phyloP scores from a whole-genome alignment of 2,888 invertebrate genomes.

The Sphecodes monilicornis region DNA sequence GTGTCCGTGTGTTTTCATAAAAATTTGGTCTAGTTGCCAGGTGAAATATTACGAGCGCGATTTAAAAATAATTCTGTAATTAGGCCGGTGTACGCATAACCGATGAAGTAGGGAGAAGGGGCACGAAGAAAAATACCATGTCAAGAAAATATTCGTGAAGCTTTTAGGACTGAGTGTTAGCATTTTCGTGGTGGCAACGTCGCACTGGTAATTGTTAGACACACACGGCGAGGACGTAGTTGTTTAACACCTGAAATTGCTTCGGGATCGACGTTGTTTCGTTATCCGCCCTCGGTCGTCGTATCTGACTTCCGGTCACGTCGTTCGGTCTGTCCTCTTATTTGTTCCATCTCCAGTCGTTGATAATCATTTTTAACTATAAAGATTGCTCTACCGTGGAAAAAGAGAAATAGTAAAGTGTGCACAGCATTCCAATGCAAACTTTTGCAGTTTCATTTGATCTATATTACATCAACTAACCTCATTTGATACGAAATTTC shows the following conservation, averaged over 20 bases:
- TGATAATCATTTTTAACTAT: conserved; percentile 11
- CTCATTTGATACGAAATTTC: neutral
- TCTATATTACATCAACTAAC: neutral
- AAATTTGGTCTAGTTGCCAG: neutral
- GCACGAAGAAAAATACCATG: neutral
- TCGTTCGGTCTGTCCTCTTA: conserved; percentile 20
- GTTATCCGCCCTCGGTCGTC: neutral
- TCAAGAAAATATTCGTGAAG: neutral
- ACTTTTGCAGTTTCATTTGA: neutral
- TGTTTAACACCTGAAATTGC: neutral
- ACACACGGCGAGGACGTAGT: neutral
- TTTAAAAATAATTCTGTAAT: conserved; percentile 4
- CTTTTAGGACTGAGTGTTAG: neutral
- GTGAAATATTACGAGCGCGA: neutral
- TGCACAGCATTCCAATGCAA: neutral
- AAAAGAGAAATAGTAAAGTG: neutral
- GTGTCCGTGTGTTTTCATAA: neutral
- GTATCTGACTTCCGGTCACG: conserved; percentile 39
- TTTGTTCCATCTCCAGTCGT: conserved; percentile 32
- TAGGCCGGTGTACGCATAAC: neutral
- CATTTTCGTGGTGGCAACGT: neutral
- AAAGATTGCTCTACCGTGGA: neutral
- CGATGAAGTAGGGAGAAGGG: neutral
- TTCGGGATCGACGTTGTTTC: neutral
- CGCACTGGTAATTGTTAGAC: conserved; percentile 21